phyloP scores from a whole-genome alignment of 2,797 vertebrate species.

The Liparis tanakae region DNA sequence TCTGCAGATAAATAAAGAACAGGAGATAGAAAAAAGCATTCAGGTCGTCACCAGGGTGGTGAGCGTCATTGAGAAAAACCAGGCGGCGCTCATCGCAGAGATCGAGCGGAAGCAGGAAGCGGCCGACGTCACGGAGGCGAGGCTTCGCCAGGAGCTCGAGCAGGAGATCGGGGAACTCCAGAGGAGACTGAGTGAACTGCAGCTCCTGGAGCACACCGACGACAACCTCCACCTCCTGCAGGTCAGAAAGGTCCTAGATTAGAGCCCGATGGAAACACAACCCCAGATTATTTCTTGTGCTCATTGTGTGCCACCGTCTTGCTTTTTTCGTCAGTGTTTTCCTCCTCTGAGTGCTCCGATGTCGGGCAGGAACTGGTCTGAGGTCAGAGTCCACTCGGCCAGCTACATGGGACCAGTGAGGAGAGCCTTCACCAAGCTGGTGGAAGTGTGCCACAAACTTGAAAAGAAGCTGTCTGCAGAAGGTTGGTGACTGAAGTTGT shows the following conservation, averaged over 20 bases:
- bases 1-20: conserved; percentile 49
- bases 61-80: conserved; percentile 46
- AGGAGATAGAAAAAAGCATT: conserved; percentile 32
- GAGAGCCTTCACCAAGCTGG: conserved; percentile 37
- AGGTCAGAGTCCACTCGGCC: conserved; percentile 25
- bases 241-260: conserved; percentile 24
- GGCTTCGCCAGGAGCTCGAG: conserved; percentile 45
- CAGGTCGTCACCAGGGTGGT: conserved; percentile 28
- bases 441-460: conserved; percentile 29
- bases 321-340: conserved; percentile 40
- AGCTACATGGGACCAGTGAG: conserved; percentile 29
- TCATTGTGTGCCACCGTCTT: background rate
- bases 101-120: conserved; percentile 46
- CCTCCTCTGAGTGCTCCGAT: conserved; percentile 27
- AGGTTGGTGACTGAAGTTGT: conserved; percentile 32
- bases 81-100: conserved; percentile 39
- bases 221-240: conserved; percentile 62
- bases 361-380: conserved; percentile 45
- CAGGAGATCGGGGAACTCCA: conserved; percentile 60
- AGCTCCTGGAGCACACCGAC: conserved; percentile 43
- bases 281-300: background rate
- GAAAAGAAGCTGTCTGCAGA: conserved; percentile 43
- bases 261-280: background rate
- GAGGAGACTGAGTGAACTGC: conserved; percentile 48
- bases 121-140: background rate